Percentiles rank a stretch among this genome's conserved stretches.
These are phyloP conservation scores for Rhinichthys osculus DNA, from an alignment of 2,797 vertebrate genomes.

Conservation along the genomic window DNA sequence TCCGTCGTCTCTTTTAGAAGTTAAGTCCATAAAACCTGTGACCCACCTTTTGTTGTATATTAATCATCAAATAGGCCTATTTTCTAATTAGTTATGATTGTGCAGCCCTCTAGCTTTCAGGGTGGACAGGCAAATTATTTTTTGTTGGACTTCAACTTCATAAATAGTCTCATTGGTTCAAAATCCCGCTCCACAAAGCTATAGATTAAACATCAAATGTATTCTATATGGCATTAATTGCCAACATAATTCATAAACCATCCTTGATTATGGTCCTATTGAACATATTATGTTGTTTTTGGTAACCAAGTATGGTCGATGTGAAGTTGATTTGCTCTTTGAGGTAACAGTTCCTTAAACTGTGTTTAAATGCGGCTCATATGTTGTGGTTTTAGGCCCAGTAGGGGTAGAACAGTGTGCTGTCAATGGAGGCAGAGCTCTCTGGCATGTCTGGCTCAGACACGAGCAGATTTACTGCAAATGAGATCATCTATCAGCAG, in stretches of 20 bases:
- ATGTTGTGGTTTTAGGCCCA: conserved; percentile 32
- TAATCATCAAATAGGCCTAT: background rate
- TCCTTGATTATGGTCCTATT: background rate
- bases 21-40: background rate
- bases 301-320: background rate
- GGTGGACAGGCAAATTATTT: too few species aligned
- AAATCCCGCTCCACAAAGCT: background rate
- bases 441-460: conserved; percentile 69
- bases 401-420: conserved; percentile 30
- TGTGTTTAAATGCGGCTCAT: conserved; percentile 18
- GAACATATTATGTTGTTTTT: background rate
- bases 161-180: background rate
- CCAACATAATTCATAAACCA: conserved; percentile 16
- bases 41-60: background rate
- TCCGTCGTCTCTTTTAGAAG: background rate
- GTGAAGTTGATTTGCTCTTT: background rate
- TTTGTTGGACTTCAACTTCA: background rate
- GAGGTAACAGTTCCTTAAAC: conserved; percentile 16
- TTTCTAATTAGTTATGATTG: background rate
- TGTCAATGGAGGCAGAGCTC: conserved; percentile 54
- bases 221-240: background rate
- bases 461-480: conserved; percentile 76
- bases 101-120: background rate
- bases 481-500: conserved; percentile 79
- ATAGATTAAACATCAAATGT: background rate